A percentile compares a stretch with the other conserved stretches of the same genome.
These are phyloP conservation scores for Megaceryle torquata DNA, from an alignment of 2,113 vertebrate species.

Conservation along the genomic window DNA sequence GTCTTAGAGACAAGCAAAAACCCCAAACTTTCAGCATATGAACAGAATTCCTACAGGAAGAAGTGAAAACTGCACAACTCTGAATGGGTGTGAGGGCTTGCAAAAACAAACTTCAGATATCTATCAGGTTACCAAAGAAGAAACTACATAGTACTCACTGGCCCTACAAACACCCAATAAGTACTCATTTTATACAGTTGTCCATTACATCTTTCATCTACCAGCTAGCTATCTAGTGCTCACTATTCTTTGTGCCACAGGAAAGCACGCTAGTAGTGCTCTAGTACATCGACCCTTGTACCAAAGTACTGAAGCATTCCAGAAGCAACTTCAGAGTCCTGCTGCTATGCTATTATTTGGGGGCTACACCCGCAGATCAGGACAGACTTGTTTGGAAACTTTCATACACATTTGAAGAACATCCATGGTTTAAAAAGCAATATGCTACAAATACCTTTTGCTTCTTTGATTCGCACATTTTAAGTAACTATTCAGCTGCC, in stretches of 20 bases:
- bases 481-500: neutral
- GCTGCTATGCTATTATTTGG: fast-evolving
- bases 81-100: neutral
- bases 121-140: neutral
- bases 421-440: fast-evolving
- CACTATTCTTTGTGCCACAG: neutral
- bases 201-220: neutral
- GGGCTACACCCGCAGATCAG: neutral
- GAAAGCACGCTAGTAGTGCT: neutral
- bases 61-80: neutral
- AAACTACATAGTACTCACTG: neutral
- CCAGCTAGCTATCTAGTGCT: neutral
- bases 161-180: neutral
- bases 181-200: neutral
- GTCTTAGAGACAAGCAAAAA: neutral
- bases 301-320: neutral
- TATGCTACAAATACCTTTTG: neutral
- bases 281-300: neutral
- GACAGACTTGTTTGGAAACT: neutral
- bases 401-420: neutral
- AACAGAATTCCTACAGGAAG: neutral
- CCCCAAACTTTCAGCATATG: neutral
- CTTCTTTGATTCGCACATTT: neutral
- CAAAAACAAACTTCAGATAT: neutral
- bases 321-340: neutral